phyloP scores from a whole-genome alignment of 2,797 vertebrate species.

The Huso huso region DNA sequence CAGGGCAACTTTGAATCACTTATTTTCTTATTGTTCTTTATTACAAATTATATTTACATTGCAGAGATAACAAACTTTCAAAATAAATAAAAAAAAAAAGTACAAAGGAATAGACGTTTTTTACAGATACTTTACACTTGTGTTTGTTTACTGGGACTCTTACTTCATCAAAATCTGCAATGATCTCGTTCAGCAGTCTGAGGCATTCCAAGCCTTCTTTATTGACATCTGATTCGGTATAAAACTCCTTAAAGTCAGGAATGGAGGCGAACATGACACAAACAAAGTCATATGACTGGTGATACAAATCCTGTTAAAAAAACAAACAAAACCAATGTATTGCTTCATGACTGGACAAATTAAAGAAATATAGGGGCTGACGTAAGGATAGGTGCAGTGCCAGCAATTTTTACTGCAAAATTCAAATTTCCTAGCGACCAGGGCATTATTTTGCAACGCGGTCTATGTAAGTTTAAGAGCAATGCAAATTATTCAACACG shows the following conservation, averaged over 20 bases:
- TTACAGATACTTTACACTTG: too few relatives aligned
- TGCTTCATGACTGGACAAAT: slow-evolving; percentile 20
- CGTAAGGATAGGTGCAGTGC: background rate
- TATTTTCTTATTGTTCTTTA: too few relatives aligned
- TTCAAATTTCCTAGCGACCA: too few relatives aligned
- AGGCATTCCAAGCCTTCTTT: slow-evolving; percentile 95
- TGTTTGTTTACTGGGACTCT: slow-evolving; percentile 26
- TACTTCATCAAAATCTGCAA: slow-evolving; percentile 95
- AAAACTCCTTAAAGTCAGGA: slow-evolving; percentile 96
- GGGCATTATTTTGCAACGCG: too few relatives aligned
- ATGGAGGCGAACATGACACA: slow-evolving; percentile 98
- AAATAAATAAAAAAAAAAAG: too few relatives aligned
- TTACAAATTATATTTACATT: too few relatives aligned
- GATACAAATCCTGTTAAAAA: slow-evolving; percentile 79
- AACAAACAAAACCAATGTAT: slow-evolving; percentile 18
- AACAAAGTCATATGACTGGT: slow-evolving; percentile 92
- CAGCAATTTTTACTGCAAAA: too few relatives aligned
- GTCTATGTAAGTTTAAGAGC: too few relatives aligned
- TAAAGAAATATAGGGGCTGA: slow-evolving; percentile 3
- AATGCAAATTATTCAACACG: too few relatives aligned
- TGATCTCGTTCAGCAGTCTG: slow-evolving; percentile 92
- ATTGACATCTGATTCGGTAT: slow-evolving; percentile 93
- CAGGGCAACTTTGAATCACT: too few relatives aligned
- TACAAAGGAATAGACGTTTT: too few relatives aligned
- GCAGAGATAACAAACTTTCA: too few relatives aligned